Evolutionary conservation across 2,113 vertebrate genomes (phyloP).

Genomic region (Egretta garzetta): DNA sequence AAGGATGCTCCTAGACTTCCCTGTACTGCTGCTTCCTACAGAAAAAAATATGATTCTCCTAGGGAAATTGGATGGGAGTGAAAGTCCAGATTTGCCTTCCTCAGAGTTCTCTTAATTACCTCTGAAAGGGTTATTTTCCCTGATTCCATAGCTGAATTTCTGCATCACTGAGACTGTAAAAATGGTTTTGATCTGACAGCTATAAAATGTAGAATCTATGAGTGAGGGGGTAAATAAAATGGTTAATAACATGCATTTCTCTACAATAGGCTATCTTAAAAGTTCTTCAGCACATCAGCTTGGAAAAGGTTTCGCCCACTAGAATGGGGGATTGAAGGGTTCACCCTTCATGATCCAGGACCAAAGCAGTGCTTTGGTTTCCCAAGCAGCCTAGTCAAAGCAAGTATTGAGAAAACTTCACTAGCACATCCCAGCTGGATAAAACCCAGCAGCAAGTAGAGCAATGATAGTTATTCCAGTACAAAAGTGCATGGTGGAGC

Average conservation of each 20-base stretch:
- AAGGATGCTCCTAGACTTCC: neutral
- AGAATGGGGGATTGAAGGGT: neutral
- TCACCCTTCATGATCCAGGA: neutral
- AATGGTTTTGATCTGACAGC: neutral
- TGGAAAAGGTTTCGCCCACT: neutral
- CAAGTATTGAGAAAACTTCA: neutral
- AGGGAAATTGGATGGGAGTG: neutral
- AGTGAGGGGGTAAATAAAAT: neutral
- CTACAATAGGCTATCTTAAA: neutral
- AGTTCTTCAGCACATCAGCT: neutral
- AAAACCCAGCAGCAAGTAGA: neutral
- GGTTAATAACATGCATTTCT: neutral
- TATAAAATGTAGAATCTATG: neutral
- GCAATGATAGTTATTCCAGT: neutral
- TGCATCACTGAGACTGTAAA: neutral
- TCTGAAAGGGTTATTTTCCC: neutral
- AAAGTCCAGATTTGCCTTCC: neutral
- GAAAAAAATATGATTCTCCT: neutral
- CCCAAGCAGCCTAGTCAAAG: neutral
- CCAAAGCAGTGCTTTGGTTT: neutral
- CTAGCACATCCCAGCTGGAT: neutral
- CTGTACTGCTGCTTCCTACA: neutral
- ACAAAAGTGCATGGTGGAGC: neutral
- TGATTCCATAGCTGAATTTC: neutral
- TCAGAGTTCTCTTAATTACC: neutral